Percentiles rank a stretch among this genome's conserved stretches.
Conservation (phyloP, 2,797 vertebrate species). For the Halcyon smyrnensis region DNA sequence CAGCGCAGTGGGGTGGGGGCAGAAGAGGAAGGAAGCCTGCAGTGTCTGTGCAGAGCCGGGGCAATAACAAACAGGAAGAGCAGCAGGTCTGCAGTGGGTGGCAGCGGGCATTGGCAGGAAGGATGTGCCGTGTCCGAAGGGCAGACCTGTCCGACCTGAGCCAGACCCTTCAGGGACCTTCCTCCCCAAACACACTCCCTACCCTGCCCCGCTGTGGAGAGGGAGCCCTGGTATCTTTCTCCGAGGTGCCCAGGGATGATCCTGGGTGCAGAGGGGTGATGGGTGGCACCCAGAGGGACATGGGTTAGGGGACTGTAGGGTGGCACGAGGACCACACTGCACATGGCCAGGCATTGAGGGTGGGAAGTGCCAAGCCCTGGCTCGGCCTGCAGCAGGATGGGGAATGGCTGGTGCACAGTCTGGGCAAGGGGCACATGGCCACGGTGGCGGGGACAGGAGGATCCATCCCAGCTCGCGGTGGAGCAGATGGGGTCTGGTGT, state of each 20-base stretch:
- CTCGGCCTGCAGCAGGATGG: accelerated
- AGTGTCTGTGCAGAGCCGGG: neutral
- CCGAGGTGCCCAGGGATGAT: neutral
- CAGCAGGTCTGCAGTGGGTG: neutral
- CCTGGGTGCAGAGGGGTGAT: accelerated
- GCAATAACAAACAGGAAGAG: slow-evolving; percentile 63
- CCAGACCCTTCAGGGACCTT: neutral
- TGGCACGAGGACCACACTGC: neutral
- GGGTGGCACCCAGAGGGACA: neutral
- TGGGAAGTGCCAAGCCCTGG: accelerated
- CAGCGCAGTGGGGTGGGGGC: accelerated
- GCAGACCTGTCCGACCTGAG: neutral
- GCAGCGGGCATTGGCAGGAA: neutral
- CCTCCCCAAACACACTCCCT: neutral
- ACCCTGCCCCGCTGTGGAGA: neutral
- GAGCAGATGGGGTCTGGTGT: neutral
- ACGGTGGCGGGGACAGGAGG: neutral
- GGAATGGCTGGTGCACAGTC: neutral
- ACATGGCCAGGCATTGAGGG: accelerated
- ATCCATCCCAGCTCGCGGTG: neutral
- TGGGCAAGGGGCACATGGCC: accelerated
- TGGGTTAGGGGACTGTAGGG: accelerated
- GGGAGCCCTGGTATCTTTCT: accelerated
- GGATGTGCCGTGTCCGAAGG: neutral
- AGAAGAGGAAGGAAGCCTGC: slow-evolving; percentile 47